Base-by-base conservation (phyloP, 2,797 vertebrate genomes). In the Falco cherrug region DNA sequence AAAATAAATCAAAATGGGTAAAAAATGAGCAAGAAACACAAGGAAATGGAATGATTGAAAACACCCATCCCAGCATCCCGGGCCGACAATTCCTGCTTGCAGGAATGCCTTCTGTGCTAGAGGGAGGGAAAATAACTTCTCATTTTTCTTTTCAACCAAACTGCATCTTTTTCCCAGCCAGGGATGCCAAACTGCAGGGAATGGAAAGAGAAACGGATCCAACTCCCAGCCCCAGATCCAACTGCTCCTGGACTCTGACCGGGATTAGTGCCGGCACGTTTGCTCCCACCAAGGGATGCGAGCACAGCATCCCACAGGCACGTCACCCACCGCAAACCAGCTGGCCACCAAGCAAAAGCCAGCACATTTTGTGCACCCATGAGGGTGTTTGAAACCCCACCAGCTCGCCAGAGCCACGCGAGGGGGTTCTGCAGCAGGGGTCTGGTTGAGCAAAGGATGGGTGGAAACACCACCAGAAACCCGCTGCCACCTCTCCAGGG, bases 41-140 rank as follows among this genome's bases (percentile, higher is more conserved):
- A 93, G 93, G 90, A 95, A 91, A 81, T 3, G 0, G 57, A 87
- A 83, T 93, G 94, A 97, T 74, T 95, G 95, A 90, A 97, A 97
- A 95, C 94, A 96, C 94, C 65, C 75, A 88, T 91, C 83, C 33
- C 65, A 57, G 63, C 47, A 57, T 56, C 75, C 65, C 43, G 53
- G 64, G 80, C 83, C 6, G 78, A 95, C 84, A 87, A 77, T 80
- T 90, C 90, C 59, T 2, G 0, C 89, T 89, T 1, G 5, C 84
- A 89, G 78, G 68, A 95, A 96, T 71, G 61, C 59, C 63, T 68
- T 89, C 65, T 85, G 73, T 56, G 80, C 78, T 64, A 45, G 54
- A 71, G 39, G 84, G 48, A 78, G 39, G 35, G 71, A 80, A 88
- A 95, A 84, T 9, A 86, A 68, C 69, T 28, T 67, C 82, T 86